Evolutionary conservation across 2,888 invertebrate genomes (phyloP), one percentile per base, ranked within the genome.

Genomic region (Dryococelus australis): DNA sequence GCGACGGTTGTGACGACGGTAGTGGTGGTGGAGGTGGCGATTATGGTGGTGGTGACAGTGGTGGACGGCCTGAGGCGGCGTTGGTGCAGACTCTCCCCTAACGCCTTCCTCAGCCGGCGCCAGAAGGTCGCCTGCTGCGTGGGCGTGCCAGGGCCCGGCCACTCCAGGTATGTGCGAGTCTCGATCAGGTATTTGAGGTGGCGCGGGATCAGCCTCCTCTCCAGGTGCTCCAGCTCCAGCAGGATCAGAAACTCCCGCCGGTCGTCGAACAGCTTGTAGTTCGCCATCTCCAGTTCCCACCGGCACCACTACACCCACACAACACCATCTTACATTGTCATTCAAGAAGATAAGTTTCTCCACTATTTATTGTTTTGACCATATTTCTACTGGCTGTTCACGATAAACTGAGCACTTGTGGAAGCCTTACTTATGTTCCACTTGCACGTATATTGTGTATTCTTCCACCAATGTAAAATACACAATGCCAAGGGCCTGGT

Each of bases 151-250:
- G 8, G 35, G 12, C 43, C 81, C 28, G 88, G 88, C 88, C 88
- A 88, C 53, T 88, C 86, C 78, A 88, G 87, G 84, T 85, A 87
- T 9, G 88, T 90, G 1, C 91, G 91, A 51, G 91, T 91, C 53
- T 92, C 92, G 10, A 91, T 91, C 80, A 91, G 91, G 43, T 92
- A 83, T 28, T 93, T 93, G 87, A 90, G 87, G 78, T 93, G 84
- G 91, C 92, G 90, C 8, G 88, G 88, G 24, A 88, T 16, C 16
- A 16, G 26, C 16, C 27, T 47, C n/a, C 80, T 80, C 5, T 88
- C 87, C 81, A 88, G 47, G 9, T 84, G 83, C 35, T 88, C 87
- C n/a, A 88, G 84, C 80, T 88, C 88, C 35, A 88, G 43, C 43
- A 88, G 83, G 13, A 88, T 88, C 28, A 88, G 84, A 85, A 87